These are phyloP conservation scores for Chrosomus eos DNA, from an alignment of 2,797 vertebrate genomes.

Conservation along the genomic window DNA sequence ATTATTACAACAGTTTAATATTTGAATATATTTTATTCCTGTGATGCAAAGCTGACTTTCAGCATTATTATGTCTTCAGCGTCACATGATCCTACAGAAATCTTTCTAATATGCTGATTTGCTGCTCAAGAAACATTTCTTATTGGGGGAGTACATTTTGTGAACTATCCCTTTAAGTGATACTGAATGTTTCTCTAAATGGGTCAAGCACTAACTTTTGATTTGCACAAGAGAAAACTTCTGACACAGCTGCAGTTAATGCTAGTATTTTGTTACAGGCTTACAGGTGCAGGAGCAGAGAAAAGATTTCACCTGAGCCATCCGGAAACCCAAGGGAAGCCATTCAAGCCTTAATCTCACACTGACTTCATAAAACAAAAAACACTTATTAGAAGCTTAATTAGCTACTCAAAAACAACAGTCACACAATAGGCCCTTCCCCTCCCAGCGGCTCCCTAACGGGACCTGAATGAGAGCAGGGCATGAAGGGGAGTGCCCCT, in stretches of 20 bases:
- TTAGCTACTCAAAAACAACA: conserved; percentile 34
- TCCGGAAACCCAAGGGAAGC: conserved; percentile 5
- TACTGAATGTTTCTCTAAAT: conserved; percentile 22
- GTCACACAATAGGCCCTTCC: conserved; percentile 7
- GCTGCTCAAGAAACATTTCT: not conserved
- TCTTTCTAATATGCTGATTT: not conserved
- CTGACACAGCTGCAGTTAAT: conserved; percentile 7
- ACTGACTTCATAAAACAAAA: conserved; percentile 5
- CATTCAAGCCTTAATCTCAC: not conserved
- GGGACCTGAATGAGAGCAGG: conserved; percentile 45
- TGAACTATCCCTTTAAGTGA: not conserved
- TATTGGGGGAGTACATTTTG: not conserved
- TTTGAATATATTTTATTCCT: no score
- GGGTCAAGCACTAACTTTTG: conserved; percentile 21
- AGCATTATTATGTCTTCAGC: no score
- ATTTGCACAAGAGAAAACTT: not conserved
- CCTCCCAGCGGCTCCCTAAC: conserved; percentile 2
- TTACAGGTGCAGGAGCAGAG: conserved; percentile 14
- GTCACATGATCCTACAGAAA: no score
- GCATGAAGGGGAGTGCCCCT: conserved; percentile 22
- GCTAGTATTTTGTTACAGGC: not conserved
- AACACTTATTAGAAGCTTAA: conserved; percentile 30
- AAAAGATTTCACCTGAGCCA: conserved; percentile 2
- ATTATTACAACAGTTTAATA: no score
- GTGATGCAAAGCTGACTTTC: no score